A percentile compares a stretch with the other conserved stretches of the same genome.
These are phyloP conservation scores for Thalassoma bifasciatum DNA, from an alignment of 2,113 vertebrate genomes.

Conservation along the genomic window DNA sequence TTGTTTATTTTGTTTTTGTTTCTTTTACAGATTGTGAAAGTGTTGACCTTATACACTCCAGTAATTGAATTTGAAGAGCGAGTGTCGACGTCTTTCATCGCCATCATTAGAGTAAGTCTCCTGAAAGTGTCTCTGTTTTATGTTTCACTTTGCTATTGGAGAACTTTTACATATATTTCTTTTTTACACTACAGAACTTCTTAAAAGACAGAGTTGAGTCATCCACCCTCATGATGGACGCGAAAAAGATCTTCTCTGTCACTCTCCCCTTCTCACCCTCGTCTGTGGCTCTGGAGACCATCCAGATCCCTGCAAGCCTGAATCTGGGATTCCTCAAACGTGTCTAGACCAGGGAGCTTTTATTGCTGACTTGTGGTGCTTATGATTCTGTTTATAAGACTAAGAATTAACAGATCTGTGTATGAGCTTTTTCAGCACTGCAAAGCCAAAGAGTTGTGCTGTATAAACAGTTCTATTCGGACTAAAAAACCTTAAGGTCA, in stretches of 20 bases:
- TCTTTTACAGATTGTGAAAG: conserved; percentile 92
- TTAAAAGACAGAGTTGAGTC: conserved; percentile 91
- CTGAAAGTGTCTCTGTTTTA: not conserved
- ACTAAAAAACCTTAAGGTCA: conserved; percentile 4
- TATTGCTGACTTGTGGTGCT: not conserved
- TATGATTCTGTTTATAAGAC: not conserved
- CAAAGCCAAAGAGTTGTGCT: conserved; percentile 25
- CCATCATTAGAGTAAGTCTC: conserved; percentile 89
- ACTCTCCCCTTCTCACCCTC: conserved; percentile 92
- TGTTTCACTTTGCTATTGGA: not conserved
- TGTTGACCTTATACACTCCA: conserved; percentile 96
- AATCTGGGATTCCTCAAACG: conserved; percentile 91
- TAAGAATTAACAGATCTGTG: not conserved
- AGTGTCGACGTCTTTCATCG: conserved; percentile 91
- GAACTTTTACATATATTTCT: not conserved
- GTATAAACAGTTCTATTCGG: not conserved
- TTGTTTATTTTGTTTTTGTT: conserved; percentile 21
- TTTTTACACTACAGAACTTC: conserved; percentile 80
- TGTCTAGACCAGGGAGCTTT: conserved; percentile 77
- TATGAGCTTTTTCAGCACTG: conserved; percentile 16
- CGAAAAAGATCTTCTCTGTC: conserved; percentile 92
- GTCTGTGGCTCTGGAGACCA: conserved; percentile 91
- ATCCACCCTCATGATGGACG: conserved; percentile 94
- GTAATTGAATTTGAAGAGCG: conserved; percentile 98
- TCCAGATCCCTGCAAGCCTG: conserved; percentile 94